A percentile compares a stretch with the other conserved stretches of the same genome.
These are phyloP conservation scores for Bombyx huttoni DNA, from an alignment of 2,888 invertebrate genomes.

Conservation along the genomic window DNA sequence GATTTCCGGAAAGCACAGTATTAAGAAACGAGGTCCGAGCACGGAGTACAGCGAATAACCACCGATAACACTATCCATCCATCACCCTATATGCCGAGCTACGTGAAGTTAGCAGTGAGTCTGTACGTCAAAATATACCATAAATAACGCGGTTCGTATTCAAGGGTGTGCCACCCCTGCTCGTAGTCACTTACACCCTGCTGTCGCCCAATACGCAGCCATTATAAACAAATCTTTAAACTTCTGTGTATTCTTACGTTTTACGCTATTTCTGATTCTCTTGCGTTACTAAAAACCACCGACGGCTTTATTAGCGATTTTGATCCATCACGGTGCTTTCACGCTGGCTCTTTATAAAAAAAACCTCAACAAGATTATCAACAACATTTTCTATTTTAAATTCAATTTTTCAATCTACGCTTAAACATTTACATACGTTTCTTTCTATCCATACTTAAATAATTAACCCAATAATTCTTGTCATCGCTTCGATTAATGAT, in stretches of 20 bases:
- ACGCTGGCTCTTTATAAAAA: no score
- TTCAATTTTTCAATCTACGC: no score
- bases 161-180: conserved; percentile 39
- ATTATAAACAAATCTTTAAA: neutral
- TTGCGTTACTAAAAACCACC: no score
- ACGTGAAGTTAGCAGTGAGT: conserved; percentile 62
- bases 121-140: conserved; percentile 68
- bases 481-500: no score
- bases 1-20: conserved; percentile 40
- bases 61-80: conserved; percentile 71
- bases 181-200: conserved; percentile 20
- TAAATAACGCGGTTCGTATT: conserved; percentile 58
- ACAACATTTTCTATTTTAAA: no score
- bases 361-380: no score
- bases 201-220: conserved; percentile 4
- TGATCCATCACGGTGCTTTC: no score
- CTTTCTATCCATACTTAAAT: no score
- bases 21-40: conserved; percentile 44
- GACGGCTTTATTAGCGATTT: no score
- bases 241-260: neutral
- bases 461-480: no score
- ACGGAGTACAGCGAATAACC: conserved; percentile 54
- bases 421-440: no score
- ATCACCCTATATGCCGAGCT: conserved; percentile 63
- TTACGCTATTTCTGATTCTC: no score